Base-by-base conservation (phyloP, 2,888 invertebrate species). In the Amphipoea lucens region DNA sequence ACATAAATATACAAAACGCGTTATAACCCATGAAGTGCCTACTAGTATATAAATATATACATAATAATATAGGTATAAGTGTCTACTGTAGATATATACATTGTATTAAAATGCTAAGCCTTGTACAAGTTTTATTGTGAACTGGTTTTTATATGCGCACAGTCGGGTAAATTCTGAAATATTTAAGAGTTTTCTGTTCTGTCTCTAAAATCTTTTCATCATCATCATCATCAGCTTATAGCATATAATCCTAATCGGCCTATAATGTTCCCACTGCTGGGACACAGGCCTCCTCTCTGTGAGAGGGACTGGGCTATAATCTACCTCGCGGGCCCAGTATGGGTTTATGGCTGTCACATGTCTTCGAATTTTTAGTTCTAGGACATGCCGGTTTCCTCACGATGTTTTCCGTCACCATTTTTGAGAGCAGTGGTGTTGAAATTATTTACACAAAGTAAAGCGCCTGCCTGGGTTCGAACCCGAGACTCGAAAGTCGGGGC, bases 21-120 rank as follows among this genome's bases (percentile, higher is more conserved):
- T 84, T 84, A 81, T 65, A 85, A 92, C 92, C 94, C 94, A 92
- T 92, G 90, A 95, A 95, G 95, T 95, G 95, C 95, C 95, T 95
- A 94, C 74, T 92, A 94, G 93, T 92, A 89, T 93, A 91, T 90
- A 91, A 90, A 92, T 89, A 88, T 88, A 90, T 93, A 92, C 89
- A 90, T 88, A 88, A 91, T 91, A 90, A 89, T 76, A 84, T 90
- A 91, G 90, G 12, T 82, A 6, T 90, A 89, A 89, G 89, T 78
- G 78, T 89, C 84, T 84, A 88, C 87, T 90, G 85, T 88, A 87
- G 88, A 85, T 88, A 87, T 88, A 87, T 85, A 90, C 86, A 86
- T 86, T 83, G 87, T 89, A 88, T 84, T 89, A 79, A 73, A 82
- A 75, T n/a, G 82, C 81, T 87, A 85, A 65, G 76, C 63, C 51